These are phyloP conservation scores for Heliconius hermathena DNA, from an alignment of 1,140 invertebrate genomes.

Conservation along the genomic window DNA sequence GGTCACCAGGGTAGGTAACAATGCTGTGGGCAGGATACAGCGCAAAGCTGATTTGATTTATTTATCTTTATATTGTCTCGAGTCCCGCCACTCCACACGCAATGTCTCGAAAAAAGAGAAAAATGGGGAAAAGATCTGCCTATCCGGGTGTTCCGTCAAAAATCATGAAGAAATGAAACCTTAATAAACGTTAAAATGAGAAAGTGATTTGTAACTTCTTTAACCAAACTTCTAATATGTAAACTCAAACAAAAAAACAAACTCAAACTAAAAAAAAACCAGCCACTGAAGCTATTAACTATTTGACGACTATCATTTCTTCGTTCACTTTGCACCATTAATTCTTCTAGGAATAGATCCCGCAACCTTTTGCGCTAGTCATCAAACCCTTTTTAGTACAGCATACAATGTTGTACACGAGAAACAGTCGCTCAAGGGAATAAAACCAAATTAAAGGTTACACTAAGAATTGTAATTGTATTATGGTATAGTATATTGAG, in stretches of 20 bases:
- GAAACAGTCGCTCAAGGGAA: not conserved
- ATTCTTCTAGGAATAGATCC: not conserved
- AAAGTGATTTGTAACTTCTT: too few species aligned
- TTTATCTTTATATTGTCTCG: too few species aligned
- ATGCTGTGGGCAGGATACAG: too few species aligned
- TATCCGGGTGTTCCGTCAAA: too few species aligned
- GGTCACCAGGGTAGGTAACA: too few species aligned
- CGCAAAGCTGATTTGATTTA: too few species aligned
- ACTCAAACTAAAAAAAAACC: not conserved
- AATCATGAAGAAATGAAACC: too few species aligned
- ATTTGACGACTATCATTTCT: not conserved
- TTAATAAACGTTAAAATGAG: too few species aligned
- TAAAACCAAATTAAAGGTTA: slow-evolving; percentile 4
- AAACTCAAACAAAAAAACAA: not conserved
- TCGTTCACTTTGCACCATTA: not conserved
- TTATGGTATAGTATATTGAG: not conserved
- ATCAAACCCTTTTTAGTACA: not conserved
- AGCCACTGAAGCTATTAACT: not conserved
- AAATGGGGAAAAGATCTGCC: too few species aligned
- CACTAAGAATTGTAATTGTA: not conserved
- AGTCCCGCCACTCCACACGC: too few species aligned
- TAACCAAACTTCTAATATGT: too few species aligned
- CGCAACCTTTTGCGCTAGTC: not conserved
- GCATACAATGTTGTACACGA: not conserved
- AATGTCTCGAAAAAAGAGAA: too few species aligned